A percentile compares a stretch with the other conserved stretches of the same genome.
Evolutionary conservation across 2,797 vertebrate species (phyloP).

Genomic region (Semotilus atromaculatus): DNA sequence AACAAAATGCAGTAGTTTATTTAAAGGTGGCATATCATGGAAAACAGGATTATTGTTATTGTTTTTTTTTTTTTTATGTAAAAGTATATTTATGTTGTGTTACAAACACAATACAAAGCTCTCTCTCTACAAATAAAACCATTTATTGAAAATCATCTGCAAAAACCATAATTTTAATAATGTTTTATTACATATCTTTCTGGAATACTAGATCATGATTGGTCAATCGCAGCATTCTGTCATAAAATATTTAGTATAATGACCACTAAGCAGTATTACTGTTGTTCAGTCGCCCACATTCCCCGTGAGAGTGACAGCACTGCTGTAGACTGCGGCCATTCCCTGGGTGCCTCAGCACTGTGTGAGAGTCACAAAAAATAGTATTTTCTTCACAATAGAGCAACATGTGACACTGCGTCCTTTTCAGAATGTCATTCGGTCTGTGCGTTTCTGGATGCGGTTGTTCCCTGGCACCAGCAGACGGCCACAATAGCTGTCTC

Average conservation of each 20-base stretch:
- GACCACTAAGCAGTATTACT: neutral
- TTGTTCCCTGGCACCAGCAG: no score
- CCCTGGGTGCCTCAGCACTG: no score
- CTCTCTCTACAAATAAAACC: neutral
- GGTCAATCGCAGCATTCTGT: neutral
- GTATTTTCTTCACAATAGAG: no score
- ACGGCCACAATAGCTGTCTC: no score
- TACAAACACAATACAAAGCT: neutral
- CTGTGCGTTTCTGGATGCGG: no score
- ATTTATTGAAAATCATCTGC: neutral
- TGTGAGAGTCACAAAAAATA: no score
- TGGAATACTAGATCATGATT: neutral
- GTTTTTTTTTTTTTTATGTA: neutral
- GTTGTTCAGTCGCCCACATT: neutral
- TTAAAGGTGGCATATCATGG: constrained; percentile 4
- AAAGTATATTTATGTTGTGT: neutral
- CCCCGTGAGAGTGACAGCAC: no score
- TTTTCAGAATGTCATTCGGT: no score
- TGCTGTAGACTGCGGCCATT: no score
- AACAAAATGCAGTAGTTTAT: constrained; percentile 15
- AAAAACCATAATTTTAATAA: neutral
- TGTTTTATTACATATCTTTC: neutral
- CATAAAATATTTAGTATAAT: neutral
- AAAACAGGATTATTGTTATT: neutral
- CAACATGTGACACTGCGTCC: no score